phyloP scores from a whole-genome alignment of 2,113 vertebrate genomes.

The Myotis brandtii region DNA sequence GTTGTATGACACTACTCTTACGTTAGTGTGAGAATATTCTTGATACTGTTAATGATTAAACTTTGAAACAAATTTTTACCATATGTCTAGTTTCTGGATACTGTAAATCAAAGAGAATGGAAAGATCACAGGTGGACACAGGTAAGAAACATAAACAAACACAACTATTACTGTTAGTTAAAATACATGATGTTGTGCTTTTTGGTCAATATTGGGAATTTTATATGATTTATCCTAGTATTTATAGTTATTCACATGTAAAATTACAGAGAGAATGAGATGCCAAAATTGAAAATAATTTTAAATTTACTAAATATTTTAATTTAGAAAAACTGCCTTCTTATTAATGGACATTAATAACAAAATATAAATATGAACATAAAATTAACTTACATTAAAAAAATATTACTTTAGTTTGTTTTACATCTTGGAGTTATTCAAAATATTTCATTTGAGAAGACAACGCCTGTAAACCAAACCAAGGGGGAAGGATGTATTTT shows the following conservation, averaged over 20 bases:
- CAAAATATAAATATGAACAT: conserved; percentile 15
- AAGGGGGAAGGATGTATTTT: conserved; percentile 13
- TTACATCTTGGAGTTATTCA: not conserved
- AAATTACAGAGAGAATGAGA: not conserved
- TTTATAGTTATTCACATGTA: not conserved
- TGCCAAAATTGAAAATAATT: not conserved
- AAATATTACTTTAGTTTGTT: conserved; percentile 38
- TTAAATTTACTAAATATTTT: conserved; percentile 14
- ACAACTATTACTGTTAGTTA: not conserved
- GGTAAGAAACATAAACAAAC: conserved; percentile 11
- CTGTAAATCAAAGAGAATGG: not conserved
- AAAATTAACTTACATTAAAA: not conserved
- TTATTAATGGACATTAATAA: not conserved
- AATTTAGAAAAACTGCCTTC: conserved; percentile 15
- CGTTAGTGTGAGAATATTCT: not conserved
- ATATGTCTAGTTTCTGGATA: not conserved
- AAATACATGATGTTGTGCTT: not conserved
- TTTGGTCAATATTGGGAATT: not conserved
- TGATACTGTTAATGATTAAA: not conserved
- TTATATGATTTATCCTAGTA: not conserved
- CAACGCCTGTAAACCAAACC: conserved; percentile 17
- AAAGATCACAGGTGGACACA: not conserved
- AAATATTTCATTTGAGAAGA: conserved; percentile 36
- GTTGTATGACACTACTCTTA: not conserved
- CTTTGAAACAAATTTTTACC: conserved; percentile 46